phyloP scores from a whole-genome alignment of 1,140 invertebrate species.

The Meteorus sp. region DNA sequence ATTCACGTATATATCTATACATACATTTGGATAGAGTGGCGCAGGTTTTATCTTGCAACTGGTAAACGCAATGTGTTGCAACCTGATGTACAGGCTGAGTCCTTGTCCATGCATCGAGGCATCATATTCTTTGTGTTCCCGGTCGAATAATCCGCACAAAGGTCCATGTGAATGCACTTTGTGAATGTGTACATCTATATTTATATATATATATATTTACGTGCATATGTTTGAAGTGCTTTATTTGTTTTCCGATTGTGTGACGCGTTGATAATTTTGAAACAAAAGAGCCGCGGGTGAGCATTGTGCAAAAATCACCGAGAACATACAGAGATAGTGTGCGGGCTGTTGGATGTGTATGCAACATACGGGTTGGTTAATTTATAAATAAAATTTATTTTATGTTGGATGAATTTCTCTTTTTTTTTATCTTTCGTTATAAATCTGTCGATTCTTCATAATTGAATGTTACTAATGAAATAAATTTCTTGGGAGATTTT shows the following conservation, averaged over 20 bases:
- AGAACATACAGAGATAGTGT: conserved; percentile 1
- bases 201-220: conserved; percentile 1
- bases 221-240: not conserved
- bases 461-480: too few relatives aligned
- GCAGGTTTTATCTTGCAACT: not conserved
- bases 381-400: too few relatives aligned
- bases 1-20: too few relatives aligned
- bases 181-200: not conserved
- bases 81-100: conserved; percentile 6
- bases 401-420: too few relatives aligned
- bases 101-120: too few relatives aligned
- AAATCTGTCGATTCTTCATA: too few relatives aligned
- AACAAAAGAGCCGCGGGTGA: conserved; percentile 47
- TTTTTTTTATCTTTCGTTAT: too few relatives aligned
- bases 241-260: conserved; percentile 43
- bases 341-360: conserved; percentile 2
- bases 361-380: not conserved
- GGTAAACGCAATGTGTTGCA: conserved; percentile 9
- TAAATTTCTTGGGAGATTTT: too few relatives aligned
- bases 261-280: conserved; percentile 58
- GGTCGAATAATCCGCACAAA: conserved; percentile 3
- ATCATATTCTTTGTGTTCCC: not conserved
- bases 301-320: conserved; percentile 57
- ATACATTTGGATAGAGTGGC: too few relatives aligned
- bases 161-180: not conserved